These are phyloP conservation scores for Andrena trimmerana DNA, from an alignment of 2,888 invertebrate genomes.

Conservation along the genomic window DNA sequence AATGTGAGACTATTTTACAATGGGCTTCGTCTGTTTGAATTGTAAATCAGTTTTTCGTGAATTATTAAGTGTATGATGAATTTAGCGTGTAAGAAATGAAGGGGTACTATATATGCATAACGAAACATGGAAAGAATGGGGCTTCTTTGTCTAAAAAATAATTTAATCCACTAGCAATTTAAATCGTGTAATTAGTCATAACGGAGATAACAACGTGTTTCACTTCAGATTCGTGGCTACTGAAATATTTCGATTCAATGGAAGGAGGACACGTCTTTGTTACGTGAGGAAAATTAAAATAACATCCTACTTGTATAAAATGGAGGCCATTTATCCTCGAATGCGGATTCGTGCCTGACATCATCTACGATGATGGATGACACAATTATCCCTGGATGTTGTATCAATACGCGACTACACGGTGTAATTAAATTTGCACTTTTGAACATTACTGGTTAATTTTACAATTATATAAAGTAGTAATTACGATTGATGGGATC, in stretches of 20 bases:
- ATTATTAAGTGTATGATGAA: too few relatives aligned
- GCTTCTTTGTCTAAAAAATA: too few relatives aligned
- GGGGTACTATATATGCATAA: too few relatives aligned
- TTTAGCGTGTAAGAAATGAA: too few relatives aligned
- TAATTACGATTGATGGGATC: too few relatives aligned
- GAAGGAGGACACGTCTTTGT: not conserved
- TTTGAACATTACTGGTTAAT: not conserved
- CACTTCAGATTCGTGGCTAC: not conserved
- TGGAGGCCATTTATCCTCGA: conserved; percentile 10
- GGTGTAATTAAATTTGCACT: not conserved
- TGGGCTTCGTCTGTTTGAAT: too few relatives aligned
- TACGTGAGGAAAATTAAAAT: conserved; percentile 2
- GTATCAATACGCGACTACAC: not conserved
- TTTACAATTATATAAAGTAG: not conserved
- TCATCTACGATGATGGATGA: not conserved
- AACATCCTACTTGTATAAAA: not conserved
- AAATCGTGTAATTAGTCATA: too few relatives aligned
- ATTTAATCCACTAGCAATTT: too few relatives aligned
- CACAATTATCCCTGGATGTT: not conserved
- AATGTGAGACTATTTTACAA: too few relatives aligned
- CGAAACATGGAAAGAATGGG: too few relatives aligned
- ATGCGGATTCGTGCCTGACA: conserved; percentile 2
- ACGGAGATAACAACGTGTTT: not conserved
- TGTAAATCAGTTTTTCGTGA: too few relatives aligned
- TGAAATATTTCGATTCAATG: not conserved